Base-by-base conservation (phyloP, 2,888 invertebrate genomes). In the Torymus tubicola region DNA sequence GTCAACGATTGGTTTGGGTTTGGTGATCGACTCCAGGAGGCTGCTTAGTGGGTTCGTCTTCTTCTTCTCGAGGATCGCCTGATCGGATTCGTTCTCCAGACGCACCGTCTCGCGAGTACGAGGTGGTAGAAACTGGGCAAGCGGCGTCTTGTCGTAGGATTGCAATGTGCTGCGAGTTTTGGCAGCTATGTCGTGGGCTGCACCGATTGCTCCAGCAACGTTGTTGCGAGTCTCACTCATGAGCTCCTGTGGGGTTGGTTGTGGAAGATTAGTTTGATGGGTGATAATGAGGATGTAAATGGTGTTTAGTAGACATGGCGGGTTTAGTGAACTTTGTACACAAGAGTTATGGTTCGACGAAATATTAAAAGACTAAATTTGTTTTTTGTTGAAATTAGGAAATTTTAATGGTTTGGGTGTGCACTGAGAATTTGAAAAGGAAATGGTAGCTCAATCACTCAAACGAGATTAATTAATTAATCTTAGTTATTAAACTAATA, bases 1-100 rank as follows among this genome's bases (percentile, higher is more conserved):
- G 86, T 96, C 96, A 31, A 96, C 93, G 81, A 96, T 92, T 0
- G 96, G 96, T 83, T 93, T 92, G 0, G 95, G 95, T 93, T 86
- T 90, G 53, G 87, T 85, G 76, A 86, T 90, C 10, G 78, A 86
- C 52, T 87, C 85, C 12, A 90, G 70, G n/a, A 87, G 24, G 0
- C 74, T 74, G 13, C 81, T 81, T 0, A 87, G 72, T 0, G 88
- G 86, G 31, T 86, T 86, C 10, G 78, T 24, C 8, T 83, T 76
- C 16, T 82, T 86, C 52, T 67, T 85, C 58, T 90, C 90, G 0
- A 89, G 77, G 0, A 89, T 3, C 3, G 83, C 83, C 75, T 90
- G 90, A 0, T 61, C 87, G 0, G 31, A 58, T 16, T 87, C 87
- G 42, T 70, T 85, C 78, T 89, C 90, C 16, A 90, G 81, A 21